A percentile compares a stretch with the other conserved stretches of the same genome.
Evolutionary conservation across 2,888 invertebrate genomes (phyloP).

Genomic region (Pandemis cinnamomeana): DNA sequence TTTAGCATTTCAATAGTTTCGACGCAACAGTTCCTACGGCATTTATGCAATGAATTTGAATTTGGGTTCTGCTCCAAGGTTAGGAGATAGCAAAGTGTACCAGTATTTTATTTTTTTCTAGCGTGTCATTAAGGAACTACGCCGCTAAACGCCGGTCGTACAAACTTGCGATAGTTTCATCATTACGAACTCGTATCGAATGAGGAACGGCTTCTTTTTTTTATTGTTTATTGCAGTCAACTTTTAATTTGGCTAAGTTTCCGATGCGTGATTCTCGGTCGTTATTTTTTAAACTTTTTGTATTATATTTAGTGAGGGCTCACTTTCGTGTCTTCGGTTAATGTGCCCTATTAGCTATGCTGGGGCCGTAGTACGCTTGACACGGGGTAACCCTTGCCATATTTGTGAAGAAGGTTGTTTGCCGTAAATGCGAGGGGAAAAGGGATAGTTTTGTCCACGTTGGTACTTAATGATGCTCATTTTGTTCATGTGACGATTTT

Average conservation of each 20-base stretch:
- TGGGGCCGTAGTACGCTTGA: slow-evolving; percentile 60
- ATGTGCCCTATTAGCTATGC: slow-evolving; percentile 71
- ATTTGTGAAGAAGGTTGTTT: slow-evolving; percentile 50
- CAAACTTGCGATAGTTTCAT: slow-evolving; percentile 59
- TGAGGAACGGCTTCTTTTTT: slow-evolving; percentile 70
- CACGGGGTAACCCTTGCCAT: slow-evolving; percentile 53
- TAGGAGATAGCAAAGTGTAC: background rate
- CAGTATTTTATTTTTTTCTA: slow-evolving; percentile 8
- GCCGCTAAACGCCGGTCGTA: slow-evolving; percentile 41
- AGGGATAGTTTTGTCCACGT: slow-evolving; percentile 10
- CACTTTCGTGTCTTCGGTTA: slow-evolving; percentile 74
- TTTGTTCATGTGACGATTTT: background rate
- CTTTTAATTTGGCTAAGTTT: slow-evolving; percentile 83
- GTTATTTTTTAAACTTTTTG: slow-evolving; percentile 76
- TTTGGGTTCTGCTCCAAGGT: background rate
- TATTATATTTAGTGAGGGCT: slow-evolving; percentile 67
- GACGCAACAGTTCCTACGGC: too few species aligned
- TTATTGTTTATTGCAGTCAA: slow-evolving; percentile 82
- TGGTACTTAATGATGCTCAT: slow-evolving; percentile 4
- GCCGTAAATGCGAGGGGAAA: slow-evolving; percentile 1
- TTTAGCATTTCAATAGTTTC: too few species aligned
- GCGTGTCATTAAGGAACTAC: slow-evolving; percentile 17
- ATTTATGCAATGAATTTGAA: too few species aligned
- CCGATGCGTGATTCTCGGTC: slow-evolving; percentile 76
- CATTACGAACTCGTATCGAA: slow-evolving; percentile 70